Base-by-base conservation (phyloP, 2,113 vertebrate species). In the Ceuthmochares aereus region DNA sequence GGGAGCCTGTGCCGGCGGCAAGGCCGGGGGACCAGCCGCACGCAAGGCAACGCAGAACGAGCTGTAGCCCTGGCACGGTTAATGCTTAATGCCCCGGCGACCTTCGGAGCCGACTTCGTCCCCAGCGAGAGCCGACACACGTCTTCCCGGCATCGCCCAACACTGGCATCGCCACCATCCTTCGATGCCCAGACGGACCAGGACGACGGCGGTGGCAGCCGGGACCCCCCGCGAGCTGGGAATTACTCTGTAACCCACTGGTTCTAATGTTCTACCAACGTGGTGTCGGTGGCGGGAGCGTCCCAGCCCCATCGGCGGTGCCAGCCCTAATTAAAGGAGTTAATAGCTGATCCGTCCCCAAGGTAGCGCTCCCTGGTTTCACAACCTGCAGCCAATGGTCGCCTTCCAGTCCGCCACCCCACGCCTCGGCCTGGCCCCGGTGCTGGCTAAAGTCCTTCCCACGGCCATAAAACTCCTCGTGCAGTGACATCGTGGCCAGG, bases 371-470 rank as follows among this genome's bases (percentile, higher is more conserved):
- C 80, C 76, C 76, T 5, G 32, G 58, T 97, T 97, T 96, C 95
- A 96, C 95, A 97, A 96, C 72, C 85, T 4, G 6, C 95, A 87
- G 80, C 91, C 94, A 95, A 95, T 95, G 74, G 69, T 16, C 6
- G 16, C 75, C 36, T 47, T 36, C 69, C 78, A 72, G 86, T 79
- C 87, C 45, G 87, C 78, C 73, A 18, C 63, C 89, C 68, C 11
- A 32, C 22, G 30, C 90, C 66, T 14, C 75, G 43, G 87, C 88
- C 87, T 43, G 54, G 52, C 88, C 87, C 49, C 51, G 47, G 26
- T 49, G 80, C 90, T 42, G 96, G 66, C 92, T 97, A 97, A 97
- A 97, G 96, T 97, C 97, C 96, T 97, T 66, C 83, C 87, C 93
- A 51, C 36, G 7, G 43, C 93, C 84, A 96, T 97, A 94, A 97